Percentiles rank a stretch among this genome's conserved stretches.
phyloP scores from a whole-genome alignment of 2,797 vertebrate genomes.

The Pseudomugil tenellus region DNA sequence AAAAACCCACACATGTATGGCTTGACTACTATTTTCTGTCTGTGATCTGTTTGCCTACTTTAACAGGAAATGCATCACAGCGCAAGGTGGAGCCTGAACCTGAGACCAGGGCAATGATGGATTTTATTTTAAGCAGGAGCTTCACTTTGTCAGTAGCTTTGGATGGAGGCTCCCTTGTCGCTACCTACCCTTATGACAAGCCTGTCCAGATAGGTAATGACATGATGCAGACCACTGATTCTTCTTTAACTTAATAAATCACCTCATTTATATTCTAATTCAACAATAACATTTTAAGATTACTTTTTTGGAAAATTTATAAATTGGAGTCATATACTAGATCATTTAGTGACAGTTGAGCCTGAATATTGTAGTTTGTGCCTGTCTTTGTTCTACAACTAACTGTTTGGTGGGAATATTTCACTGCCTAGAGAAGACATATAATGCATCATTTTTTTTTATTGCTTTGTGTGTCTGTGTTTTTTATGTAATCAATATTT shows the following conservation, averaged over 20 bases:
- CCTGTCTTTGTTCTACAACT: background rate
- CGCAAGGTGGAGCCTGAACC: conserved; percentile 81
- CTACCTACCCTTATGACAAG: conserved; percentile 94
- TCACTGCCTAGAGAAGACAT: background rate
- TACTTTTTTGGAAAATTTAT: background rate
- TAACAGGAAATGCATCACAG: conserved; percentile 89
- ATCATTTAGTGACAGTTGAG: background rate
- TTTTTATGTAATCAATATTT: background rate
- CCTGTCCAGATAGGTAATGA: conserved; percentile 90
- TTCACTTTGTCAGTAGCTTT: conserved; percentile 93
- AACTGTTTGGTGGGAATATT: background rate
- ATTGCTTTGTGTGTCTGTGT: too few relatives aligned
- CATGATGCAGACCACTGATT: background rate
- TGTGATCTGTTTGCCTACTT: background rate
- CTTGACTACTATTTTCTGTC: background rate
- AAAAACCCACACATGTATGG: background rate
- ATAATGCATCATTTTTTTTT: background rate
- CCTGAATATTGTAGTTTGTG: background rate
- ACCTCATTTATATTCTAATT: background rate
- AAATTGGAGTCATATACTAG: background rate
- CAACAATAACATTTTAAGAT: background rate
- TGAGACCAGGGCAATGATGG: conserved; percentile 92
- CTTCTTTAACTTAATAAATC: too few relatives aligned
- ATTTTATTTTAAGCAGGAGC: conserved; percentile 89
- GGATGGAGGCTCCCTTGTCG: conserved; percentile 93